Conservation (phyloP, 1,140 invertebrate species). For the Pogonus chalceus region DNA sequence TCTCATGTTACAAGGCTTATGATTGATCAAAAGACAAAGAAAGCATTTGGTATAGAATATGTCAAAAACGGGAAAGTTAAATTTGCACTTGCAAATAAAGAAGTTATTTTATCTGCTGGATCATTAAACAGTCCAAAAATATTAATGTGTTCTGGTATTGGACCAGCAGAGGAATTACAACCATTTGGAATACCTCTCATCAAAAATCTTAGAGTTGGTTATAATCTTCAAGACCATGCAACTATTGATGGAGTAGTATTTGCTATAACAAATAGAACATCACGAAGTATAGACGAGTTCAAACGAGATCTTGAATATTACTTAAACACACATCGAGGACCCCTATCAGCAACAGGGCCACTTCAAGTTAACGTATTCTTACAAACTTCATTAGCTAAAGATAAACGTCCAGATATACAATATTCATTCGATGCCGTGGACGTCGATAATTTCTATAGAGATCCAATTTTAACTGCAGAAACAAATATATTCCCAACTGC, state of each 20-base stretch:
- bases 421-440: conserved; percentile 47
- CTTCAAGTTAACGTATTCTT: conserved; percentile 42
- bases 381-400: conserved; percentile 36
- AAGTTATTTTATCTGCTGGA: conserved; percentile 64
- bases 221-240: conserved; percentile 70
- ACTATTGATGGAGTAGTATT: conserved; percentile 48
- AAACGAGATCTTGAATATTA: conserved; percentile 43
- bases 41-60: conserved; percentile 59
- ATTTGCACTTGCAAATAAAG: conserved; percentile 45
- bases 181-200: conserved; percentile 43
- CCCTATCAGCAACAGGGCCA: conserved; percentile 40
- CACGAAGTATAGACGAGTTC: conserved; percentile 38
- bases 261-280: conserved; percentile 41
- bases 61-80: conserved; percentile 37
- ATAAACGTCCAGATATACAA: conserved; percentile 51
- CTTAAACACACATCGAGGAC: conserved; percentile 34
- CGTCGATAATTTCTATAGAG: conserved; percentile 33
- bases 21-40: conserved; percentile 57
- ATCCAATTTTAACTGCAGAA: conserved; percentile 39
- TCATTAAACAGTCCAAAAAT: conserved; percentile 60
- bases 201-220: conserved; percentile 54
- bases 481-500: conserved; percentile 38
- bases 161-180: conserved; percentile 48
- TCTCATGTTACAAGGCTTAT: conserved; percentile 60
- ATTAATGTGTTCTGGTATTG: conserved; percentile 65